These are phyloP conservation scores for Emberiza fucata DNA, from an alignment of 2,113 vertebrate genomes.

Conservation along the genomic window DNA sequence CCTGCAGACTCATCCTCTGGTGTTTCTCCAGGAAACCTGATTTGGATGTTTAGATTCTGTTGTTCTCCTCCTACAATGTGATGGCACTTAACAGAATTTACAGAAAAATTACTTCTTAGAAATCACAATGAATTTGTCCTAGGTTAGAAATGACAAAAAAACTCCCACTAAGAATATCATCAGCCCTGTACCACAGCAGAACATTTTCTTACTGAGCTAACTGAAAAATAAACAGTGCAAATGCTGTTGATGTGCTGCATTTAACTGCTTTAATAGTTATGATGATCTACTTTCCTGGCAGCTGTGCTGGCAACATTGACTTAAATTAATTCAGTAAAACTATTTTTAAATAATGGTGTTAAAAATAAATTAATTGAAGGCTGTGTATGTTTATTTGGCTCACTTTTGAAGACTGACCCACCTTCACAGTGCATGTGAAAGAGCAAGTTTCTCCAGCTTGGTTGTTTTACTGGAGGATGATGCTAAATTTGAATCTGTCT, in stretches of 20 bases:
- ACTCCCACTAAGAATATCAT: background rate
- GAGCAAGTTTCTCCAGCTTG: background rate
- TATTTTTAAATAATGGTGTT: background rate
- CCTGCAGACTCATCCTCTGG: background rate
- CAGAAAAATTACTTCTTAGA: background rate
- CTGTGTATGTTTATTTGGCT: background rate
- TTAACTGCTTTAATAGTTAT: background rate
- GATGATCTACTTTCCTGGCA: background rate
- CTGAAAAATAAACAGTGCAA: background rate
- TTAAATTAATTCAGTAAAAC: background rate
- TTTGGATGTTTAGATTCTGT: background rate
- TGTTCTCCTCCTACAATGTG: accelerated
- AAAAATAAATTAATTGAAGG: background rate
- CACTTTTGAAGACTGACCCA: background rate
- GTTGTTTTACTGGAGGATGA: background rate
- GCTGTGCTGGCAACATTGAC: background rate
- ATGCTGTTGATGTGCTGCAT: background rate
- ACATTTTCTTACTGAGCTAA: background rate
- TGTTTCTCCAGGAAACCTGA: background rate
- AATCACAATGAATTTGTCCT: background rate
- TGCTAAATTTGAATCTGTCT: background rate
- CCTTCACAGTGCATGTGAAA: background rate
- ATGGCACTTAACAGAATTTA: background rate
- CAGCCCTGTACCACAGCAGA: background rate
- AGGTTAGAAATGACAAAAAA: background rate